These are phyloP conservation scores for Orthosia gracilis DNA, from an alignment of 2,888 invertebrate genomes.

Conservation along the genomic window DNA sequence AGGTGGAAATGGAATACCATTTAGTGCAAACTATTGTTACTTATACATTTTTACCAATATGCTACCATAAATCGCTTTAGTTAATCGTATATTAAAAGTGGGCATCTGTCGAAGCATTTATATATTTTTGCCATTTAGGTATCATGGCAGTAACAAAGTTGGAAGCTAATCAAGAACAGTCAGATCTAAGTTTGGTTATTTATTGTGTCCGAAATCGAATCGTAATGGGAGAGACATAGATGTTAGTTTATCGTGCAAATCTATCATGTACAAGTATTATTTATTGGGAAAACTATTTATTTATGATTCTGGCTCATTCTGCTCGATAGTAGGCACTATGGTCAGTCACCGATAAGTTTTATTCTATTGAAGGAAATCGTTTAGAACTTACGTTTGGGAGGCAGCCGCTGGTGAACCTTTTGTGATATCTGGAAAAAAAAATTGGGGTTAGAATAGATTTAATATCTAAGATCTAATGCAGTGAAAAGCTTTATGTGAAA, in stretches of 20 bases:
- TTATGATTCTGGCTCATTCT: too few relatives aligned
- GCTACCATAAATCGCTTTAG: background rate
- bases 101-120: background rate
- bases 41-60: background rate
- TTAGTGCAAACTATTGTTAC: too few relatives aligned
- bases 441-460: background rate
- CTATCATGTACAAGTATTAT: slow-evolving; percentile 19
- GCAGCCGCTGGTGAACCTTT: slow-evolving; percentile 1
- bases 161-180: slow-evolving; percentile 22
- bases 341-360: slow-evolving; percentile 8
- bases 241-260: slow-evolving; percentile 7
- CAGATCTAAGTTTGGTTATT: slow-evolving; percentile 24
- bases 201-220: slow-evolving; percentile 34
- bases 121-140: background rate
- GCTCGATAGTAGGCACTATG: background rate
- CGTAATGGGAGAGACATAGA: slow-evolving; percentile 1
- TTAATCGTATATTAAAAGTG: background rate
- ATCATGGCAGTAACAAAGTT: slow-evolving; percentile 11
- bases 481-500: too few relatives aligned
- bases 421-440: slow-evolving; percentile 42
- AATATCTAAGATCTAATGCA: too few relatives aligned
- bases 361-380: slow-evolving; percentile 5
- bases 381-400: slow-evolving; percentile 49
- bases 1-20: too few relatives aligned
- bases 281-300: slow-evolving; percentile 42